These are phyloP conservation scores for Malurus melanocephalus DNA, from an alignment of 2,113 vertebrate species.

Conservation along the genomic window DNA sequence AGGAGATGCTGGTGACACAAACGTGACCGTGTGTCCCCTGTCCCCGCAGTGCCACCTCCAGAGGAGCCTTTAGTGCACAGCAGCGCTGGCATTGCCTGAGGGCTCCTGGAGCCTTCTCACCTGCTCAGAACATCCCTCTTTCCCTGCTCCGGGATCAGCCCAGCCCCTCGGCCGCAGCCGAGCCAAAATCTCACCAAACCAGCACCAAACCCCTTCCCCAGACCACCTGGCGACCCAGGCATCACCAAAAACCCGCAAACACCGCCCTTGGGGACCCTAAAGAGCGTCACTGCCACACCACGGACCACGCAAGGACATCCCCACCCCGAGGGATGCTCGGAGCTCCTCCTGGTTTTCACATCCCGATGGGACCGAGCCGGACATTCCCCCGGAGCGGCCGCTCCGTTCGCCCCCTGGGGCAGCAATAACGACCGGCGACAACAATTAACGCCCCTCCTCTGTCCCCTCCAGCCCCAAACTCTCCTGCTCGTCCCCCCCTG, in stretches of 20 bases:
- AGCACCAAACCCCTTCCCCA: not conserved
- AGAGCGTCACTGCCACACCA: not conserved
- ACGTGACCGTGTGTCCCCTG: not conserved
- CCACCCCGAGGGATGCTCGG: not conserved
- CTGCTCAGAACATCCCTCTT: not conserved
- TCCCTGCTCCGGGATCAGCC: not conserved
- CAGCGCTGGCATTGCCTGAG: not conserved
- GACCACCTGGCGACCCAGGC: not conserved
- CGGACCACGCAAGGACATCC: not conserved
- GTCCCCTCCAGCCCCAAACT: conserved; percentile 56
- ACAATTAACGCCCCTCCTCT: conserved; percentile 70
- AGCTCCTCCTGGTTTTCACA: rapidly evolving
- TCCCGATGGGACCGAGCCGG: not conserved
- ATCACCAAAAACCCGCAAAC: not conserved
- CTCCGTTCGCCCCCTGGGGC: conserved; percentile 49
- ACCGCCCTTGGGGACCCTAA: rapidly evolving
- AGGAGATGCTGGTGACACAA: not conserved
- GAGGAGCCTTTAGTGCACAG: not conserved
- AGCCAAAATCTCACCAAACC: not conserved
- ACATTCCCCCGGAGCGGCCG: conserved; percentile 42
- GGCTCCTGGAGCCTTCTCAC: not conserved
- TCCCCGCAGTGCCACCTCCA: not conserved
- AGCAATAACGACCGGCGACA: conserved; percentile 63
- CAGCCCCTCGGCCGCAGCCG: not conserved
- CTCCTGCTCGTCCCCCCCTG: conserved; percentile 53